Base-by-base conservation (phyloP, 1,140 invertebrate species). In the Trachymyrmex septentrionalis region DNA sequence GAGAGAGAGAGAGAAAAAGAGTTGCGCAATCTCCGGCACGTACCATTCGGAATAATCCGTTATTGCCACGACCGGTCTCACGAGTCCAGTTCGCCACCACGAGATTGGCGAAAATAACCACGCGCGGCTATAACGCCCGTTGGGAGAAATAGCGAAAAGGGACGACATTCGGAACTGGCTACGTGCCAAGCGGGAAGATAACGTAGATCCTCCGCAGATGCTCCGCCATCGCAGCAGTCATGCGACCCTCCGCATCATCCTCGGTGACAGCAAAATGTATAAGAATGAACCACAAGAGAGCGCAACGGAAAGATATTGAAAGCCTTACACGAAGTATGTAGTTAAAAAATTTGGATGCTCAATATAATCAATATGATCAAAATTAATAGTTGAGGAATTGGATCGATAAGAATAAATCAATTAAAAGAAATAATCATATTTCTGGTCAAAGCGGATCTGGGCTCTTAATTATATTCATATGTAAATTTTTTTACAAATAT, bases 111-210 rank as follows among this genome's bases (percentile, higher is more conserved):
- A 91, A 91, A 90, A 91, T 91, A 91, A 90, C 90, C 76, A 55
- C 30, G 59, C 61, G n/a, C 69, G 64, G 67, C 66, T 90, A 90
- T 82, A 90, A 90, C 76, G 86, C 27, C 34, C 71, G 59, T 59
- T 63, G 50, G 24, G 71, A 53, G 87, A 81, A 90, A 90, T 88
- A 88, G 90, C 89, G 66, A 73, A 90, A 91, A 91, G 89, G 87
- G 89, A 90, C 87, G 87, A 85, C 84, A 89, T 63, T 85, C 38
- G 80, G 24, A 44, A 67, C 34, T 91, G 90, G 90, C 90, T 1
- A 34, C 4, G 48, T 55, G 90, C 90, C 90, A 91, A 91, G 80
- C 89, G 90, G 87, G 85, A 91, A 91, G 90, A 91, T 91, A 91
- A 90, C 90, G 59, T 48, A 64, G 38, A 61, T 66, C 64, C 87